Conservation (phyloP, 2,888 invertebrate genomes). For the Alloscopus bannaensis region DNA sequence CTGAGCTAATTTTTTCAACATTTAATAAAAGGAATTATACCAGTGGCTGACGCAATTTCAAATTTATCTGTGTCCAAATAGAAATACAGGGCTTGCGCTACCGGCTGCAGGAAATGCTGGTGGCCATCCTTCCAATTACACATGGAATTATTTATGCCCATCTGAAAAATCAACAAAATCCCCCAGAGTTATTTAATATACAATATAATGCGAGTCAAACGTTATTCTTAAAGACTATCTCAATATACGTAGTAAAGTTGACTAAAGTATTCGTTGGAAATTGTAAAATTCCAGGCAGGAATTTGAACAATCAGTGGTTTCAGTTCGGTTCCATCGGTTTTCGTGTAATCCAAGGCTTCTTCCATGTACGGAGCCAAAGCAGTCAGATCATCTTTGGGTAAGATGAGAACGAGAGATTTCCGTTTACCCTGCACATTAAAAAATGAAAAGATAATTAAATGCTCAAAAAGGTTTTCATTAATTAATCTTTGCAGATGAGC, state of each 20-base stretch:
- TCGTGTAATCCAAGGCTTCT: slow-evolving; percentile 60
- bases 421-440: slow-evolving; percentile 55
- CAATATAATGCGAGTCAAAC: too few relatives aligned
- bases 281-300: slow-evolving; percentile 68
- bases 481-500: background rate
- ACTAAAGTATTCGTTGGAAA: slow-evolving; percentile 68
- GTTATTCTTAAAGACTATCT: too few relatives aligned
- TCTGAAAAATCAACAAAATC: slow-evolving; percentile 47
- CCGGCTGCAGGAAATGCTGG: slow-evolving; percentile 63
- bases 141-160: slow-evolving; percentile 70
- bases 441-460: background rate
- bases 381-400: slow-evolving; percentile 64
- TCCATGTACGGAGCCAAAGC: slow-evolving; percentile 65
- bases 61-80: slow-evolving; percentile 64
- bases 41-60: slow-evolving; percentile 68
- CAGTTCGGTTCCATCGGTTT: slow-evolving; percentile 61
- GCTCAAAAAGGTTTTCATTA: too few relatives aligned
- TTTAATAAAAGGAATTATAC: too few relatives aligned
- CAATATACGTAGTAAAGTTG: slow-evolving; percentile 69
- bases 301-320: slow-evolving; percentile 63
- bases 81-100: slow-evolving; percentile 65
- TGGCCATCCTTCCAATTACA: slow-evolving; percentile 67
- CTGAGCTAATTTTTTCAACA: background rate
- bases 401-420: slow-evolving; percentile 68
- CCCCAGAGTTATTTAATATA: background rate